Evolutionary conservation across 2,888 invertebrate species (phyloP), one percentile per base, ranked within the genome.

Genomic region (Scaptomyza cyrtandrae): DNA sequence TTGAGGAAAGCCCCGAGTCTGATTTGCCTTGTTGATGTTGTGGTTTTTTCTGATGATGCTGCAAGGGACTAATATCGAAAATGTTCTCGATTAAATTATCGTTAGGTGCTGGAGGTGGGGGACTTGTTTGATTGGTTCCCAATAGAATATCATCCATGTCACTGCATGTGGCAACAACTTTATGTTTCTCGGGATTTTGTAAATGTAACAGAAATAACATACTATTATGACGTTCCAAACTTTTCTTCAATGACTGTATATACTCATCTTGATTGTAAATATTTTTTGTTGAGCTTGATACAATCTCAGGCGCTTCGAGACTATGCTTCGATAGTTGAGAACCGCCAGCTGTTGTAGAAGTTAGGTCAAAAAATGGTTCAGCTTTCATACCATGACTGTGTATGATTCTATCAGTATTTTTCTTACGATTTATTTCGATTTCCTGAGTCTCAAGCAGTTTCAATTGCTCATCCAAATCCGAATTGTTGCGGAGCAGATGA

Each of bases 1-100:
- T 96, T 6, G 97, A 97, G 0, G 97, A 97, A 54, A 97, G 92
- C 0, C 97, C 97, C 0, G 97, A 97, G 91, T 97, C 97, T 1
- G 97, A 97, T 91, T 97, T 97, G 1, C 96, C 86, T 58, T 89
- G 90, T 43, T 89, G 54, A 11, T 41, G 57, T 3, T 52, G 48
- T 6, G 3, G 24, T 24, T 24, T 24, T 24, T 24, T 24, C 24
- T 24, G 24, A 24, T 70, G 58, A 10, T 52, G 57, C n/a, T 68
- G 37, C 9, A 62, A 61, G 1, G 62, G 52, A 58, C 82, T 72
- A 9, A 43, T 60, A 4, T 72, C 70, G 27, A 71, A 46, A 7
- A 72, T 61, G 13, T 69, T 33, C 14, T 84, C 71, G 10, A 62
- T 58, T 5, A 63, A 92, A 31, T 94, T 93, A 90, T 96, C 96